phyloP scores from a whole-genome alignment of 2,797 vertebrate species.

The Percopsis omiscomaycus region DNA sequence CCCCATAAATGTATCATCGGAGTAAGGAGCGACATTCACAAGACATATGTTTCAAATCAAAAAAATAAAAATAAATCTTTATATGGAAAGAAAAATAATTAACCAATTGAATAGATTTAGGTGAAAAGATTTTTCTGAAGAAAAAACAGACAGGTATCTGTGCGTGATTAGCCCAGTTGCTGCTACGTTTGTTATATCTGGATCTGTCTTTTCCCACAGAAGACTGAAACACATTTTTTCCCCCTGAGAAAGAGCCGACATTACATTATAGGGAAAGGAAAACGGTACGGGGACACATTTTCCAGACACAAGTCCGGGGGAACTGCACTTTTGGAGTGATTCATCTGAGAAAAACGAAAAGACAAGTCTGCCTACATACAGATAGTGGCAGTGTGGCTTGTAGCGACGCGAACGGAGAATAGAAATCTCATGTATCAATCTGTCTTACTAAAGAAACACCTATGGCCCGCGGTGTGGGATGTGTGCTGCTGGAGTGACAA shows the following conservation, averaged over 20 bases:
- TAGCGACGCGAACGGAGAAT: conserved; percentile 40
- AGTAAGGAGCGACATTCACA: not conserved
- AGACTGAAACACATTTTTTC: too few species aligned
- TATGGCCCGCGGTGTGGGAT: conserved; percentile 53
- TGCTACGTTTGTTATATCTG: too few species aligned
- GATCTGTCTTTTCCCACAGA: too few species aligned
- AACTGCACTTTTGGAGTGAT: conserved; percentile 7
- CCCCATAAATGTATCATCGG: not conserved
- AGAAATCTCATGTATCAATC: conserved; percentile 51
- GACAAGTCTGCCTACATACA: conserved; percentile 22
- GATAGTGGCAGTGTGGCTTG: conserved; percentile 52
- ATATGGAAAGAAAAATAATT: not conserved
- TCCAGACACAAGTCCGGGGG: conserved; percentile 1
- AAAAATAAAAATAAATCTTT: not conserved
- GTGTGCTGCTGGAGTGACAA: conserved; percentile 58
- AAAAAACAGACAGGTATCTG: not conserved
- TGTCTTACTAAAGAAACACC: conserved; percentile 62
- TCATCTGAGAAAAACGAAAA: conserved; percentile 38
- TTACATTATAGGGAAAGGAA: too few species aligned
- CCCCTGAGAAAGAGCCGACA: too few species aligned
- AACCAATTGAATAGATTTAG: not conserved
- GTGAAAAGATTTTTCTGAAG: not conserved
- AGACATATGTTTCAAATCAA: not conserved
- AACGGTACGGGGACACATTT: too few species aligned
- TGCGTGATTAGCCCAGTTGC: not conserved